Conservation (phyloP, 2,888 invertebrate genomes). For the Aporophyla lueneburgensis region DNA sequence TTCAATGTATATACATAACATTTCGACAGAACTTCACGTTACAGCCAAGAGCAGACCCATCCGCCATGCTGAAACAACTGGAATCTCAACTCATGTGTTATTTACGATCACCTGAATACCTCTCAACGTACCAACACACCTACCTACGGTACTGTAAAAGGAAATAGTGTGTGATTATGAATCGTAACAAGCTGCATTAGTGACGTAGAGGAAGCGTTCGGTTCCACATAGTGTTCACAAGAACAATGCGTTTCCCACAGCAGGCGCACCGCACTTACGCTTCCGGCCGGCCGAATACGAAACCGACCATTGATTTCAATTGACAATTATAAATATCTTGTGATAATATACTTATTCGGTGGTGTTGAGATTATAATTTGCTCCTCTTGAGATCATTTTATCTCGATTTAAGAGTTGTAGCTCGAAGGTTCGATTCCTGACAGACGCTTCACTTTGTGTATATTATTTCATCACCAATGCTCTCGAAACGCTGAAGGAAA, state of each 20-base stretch:
- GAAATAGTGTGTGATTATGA: slow-evolving; percentile 64
- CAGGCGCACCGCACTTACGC: slow-evolving; percentile 52
- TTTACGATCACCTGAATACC: slow-evolving; percentile 45
- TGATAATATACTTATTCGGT: slow-evolving; percentile 38
- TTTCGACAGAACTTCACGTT: neutral
- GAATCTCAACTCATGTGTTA: slow-evolving; percentile 5
- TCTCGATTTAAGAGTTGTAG: no score
- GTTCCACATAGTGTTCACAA: slow-evolving; percentile 71
- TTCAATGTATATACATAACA: neutral
- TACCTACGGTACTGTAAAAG: slow-evolving; percentile 33
- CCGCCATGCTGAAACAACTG: neutral
- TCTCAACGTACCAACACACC: neutral
- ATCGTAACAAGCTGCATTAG: slow-evolving; percentile 51
- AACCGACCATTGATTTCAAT: slow-evolving; percentile 60
- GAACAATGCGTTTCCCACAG: slow-evolving; percentile 81
- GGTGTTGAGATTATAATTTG: neutral
- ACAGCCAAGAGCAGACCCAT: neutral
- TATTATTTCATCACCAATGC: no score
- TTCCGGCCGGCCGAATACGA: slow-evolving; percentile 64
- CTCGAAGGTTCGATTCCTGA: no score
- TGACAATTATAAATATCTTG: slow-evolving; percentile 67
- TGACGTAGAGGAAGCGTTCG: slow-evolving; percentile 73
- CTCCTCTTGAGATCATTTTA: neutral
- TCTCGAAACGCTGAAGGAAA: no score
- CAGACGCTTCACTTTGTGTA: no score